These are phyloP conservation scores for Eupithecia tripunctaria DNA, from an alignment of 2,888 invertebrate genomes.

Conservation along the genomic window DNA sequence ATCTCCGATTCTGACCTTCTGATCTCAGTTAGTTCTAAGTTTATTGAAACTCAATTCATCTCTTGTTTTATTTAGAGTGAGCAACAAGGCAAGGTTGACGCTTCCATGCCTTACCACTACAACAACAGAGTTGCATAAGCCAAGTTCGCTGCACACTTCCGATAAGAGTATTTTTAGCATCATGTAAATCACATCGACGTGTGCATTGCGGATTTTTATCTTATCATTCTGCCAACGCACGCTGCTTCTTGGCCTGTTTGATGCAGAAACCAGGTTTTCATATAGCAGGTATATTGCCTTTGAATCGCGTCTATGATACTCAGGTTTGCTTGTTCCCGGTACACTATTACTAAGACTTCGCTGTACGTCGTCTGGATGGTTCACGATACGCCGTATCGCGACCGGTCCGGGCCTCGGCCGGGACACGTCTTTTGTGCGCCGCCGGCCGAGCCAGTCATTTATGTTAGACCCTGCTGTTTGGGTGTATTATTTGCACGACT, in stretches of 20 bases:
- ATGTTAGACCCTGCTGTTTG: no score
- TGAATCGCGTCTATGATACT: neutral
- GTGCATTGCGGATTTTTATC: conserved; percentile 58
- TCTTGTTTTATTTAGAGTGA: neutral
- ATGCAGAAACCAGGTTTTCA: conserved; percentile 14
- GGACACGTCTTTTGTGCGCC: no score
- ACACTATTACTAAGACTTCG: no score
- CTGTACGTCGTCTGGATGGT: no score
- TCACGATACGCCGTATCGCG: no score
- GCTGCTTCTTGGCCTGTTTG: conserved; percentile 24
- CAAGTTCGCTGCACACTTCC: conserved; percentile 20
- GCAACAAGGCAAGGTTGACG: neutral
- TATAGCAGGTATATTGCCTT: neutral
- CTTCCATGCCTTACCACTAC: neutral
- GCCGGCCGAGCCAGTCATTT: no score
- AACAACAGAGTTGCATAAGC: conserved; percentile 2
- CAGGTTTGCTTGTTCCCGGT: neutral
- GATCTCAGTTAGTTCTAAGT: neutral
- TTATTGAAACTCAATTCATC: neutral
- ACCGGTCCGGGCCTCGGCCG: no score
- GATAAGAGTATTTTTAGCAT: conserved; percentile 54
- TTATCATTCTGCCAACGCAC: conserved; percentile 53
- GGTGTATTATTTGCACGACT: no score
- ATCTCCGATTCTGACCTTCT: no score
- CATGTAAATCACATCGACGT: conserved; percentile 43